A percentile compares a stretch with the other conserved stretches of the same genome.
Conservation (phyloP, 2,797 vertebrate species). For the Chrysocyon brachyurus region DNA sequence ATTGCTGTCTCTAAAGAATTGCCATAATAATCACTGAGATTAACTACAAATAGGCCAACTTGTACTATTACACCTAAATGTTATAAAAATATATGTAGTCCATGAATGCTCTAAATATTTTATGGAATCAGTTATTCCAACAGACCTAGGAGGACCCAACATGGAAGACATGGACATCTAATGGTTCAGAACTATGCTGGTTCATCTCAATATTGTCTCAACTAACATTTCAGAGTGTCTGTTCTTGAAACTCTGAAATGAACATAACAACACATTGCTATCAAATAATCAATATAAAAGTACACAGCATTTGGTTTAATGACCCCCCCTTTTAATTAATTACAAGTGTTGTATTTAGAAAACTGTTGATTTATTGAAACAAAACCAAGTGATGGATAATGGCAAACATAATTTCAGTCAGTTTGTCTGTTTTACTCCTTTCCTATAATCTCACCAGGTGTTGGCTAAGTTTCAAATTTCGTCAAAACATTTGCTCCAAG, state of each 20-base stretch:
- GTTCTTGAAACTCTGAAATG: constrained; percentile 7
- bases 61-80: constrained; percentile 67
- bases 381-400: constrained; percentile 61
- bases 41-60: constrained; percentile 69
- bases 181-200: background rate
- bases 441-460: constrained; percentile 76
- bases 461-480: constrained; percentile 80
- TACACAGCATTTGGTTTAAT: constrained; percentile 63
- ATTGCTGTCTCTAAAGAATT: constrained; percentile 65
- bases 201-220: background rate
- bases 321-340: constrained; percentile 19
- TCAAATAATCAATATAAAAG: constrained; percentile 61
- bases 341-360: constrained; percentile 32
- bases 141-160: background rate
- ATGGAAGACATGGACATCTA: background rate
- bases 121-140: constrained; percentile 42
- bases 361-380: constrained; percentile 71
- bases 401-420: constrained; percentile 63
- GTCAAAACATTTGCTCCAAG: constrained; percentile 83
- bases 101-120: constrained; percentile 65
- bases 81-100: constrained; percentile 61
- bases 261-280: constrained; percentile 25
- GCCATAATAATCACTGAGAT: constrained; percentile 75
- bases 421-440: constrained; percentile 61
- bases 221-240: constrained; percentile 51